Conservation (phyloP, 2,113 vertebrate species). For the Chlorocebus sabaeus region DNA sequence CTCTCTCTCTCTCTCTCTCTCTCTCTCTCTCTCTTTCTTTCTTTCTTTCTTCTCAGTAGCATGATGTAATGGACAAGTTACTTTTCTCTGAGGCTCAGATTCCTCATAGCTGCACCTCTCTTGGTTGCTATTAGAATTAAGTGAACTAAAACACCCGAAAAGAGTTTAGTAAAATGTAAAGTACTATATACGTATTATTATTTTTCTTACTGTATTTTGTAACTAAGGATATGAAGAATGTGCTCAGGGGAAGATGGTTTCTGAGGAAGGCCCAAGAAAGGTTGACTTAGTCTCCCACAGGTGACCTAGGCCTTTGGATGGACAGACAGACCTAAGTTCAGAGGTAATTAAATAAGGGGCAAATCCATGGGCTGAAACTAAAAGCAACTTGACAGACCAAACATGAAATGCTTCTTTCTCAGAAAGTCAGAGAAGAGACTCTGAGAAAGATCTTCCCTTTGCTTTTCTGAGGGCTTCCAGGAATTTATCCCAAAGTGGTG, state of each 20-base stretch:
- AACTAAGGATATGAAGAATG: not conserved
- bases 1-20: too few species aligned
- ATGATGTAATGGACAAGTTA: not conserved
- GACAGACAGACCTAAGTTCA: constrained; percentile 8
- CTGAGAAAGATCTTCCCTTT: constrained; percentile 66
- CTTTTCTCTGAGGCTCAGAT: not conserved
- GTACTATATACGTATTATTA: not conserved
- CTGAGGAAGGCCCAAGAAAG: not conserved
- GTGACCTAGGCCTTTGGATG: not conserved
- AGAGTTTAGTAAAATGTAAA: not conserved
- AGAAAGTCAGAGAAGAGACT: constrained; percentile 66
- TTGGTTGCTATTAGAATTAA: not conserved
- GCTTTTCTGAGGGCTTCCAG: constrained; percentile 71
- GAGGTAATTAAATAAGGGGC: constrained; percentile 13
- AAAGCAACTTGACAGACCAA: constrained; percentile 56
- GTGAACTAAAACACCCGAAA: not conserved
- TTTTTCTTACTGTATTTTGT: not conserved
- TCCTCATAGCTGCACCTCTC: not conserved
- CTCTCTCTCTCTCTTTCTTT: too few species aligned
- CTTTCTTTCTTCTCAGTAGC: too few species aligned
- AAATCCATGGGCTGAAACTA: constrained; percentile 29
- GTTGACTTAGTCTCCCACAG: not conserved
- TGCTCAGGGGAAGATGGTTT: constrained; percentile 1
- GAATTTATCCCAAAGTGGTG: constrained; percentile 73
- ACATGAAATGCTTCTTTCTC: constrained; percentile 68